Percentiles rank a stretch among this genome's conserved stretches.
These are phyloP conservation scores for Speoplatyrhinus poulsoni DNA, from an alignment of 2,113 vertebrate species.

Conservation along the genomic window DNA sequence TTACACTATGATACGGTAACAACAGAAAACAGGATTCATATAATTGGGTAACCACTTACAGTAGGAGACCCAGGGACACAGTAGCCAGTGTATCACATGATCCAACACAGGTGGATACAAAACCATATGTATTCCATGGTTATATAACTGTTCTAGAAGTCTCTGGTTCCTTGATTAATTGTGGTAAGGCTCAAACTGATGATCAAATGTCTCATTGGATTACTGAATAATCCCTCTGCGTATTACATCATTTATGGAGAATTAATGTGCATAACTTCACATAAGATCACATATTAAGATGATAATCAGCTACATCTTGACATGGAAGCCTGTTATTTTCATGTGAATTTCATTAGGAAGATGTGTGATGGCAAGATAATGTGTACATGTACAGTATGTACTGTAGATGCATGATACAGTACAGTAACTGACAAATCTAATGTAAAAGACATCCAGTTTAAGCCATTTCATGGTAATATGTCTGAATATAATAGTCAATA, in stretches of 20 bases:
- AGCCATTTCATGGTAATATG: neutral
- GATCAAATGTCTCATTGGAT: too few species aligned
- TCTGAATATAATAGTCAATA: too few species aligned
- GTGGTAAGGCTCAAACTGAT: too few species aligned
- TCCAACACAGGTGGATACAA: neutral
- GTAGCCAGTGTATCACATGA: neutral
- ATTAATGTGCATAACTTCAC: slow-evolving; percentile 2
- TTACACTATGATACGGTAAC: slow-evolving; percentile 1
- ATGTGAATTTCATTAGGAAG: slow-evolving; percentile 10
- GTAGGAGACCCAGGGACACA: neutral
- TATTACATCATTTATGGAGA: neutral
- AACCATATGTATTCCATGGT: neutral
- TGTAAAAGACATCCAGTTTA: neutral
- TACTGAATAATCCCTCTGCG: neutral
- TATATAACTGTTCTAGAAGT: neutral
- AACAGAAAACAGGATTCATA: slow-evolving; percentile 31
- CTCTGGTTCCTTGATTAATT: too few species aligned
- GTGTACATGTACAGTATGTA: neutral
- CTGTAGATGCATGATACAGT: neutral
- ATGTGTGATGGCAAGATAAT: neutral
- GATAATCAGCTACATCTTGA: neutral
- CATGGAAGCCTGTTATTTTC: neutral
- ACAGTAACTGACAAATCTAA: neutral
- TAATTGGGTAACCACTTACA: slow-evolving; percentile 20
- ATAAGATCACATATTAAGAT: slow-evolving; percentile 2